These are phyloP conservation scores for Prionace glauca DNA, from an alignment of 2,797 vertebrate genomes.

Conservation along the genomic window DNA sequence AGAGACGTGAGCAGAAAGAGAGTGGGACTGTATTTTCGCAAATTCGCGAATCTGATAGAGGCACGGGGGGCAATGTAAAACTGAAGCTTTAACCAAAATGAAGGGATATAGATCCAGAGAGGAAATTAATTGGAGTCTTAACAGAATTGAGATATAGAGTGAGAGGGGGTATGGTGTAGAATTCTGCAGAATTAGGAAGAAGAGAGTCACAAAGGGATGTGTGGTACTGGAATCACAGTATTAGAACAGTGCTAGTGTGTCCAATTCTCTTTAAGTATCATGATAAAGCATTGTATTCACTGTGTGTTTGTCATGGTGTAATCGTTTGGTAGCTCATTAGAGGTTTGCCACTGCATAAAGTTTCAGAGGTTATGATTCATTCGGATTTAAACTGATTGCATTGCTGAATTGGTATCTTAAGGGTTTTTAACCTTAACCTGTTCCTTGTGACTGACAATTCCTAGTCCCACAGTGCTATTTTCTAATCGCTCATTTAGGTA, in stretches of 20 bases:
- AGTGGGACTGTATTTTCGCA: background rate
- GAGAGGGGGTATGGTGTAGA: background rate
- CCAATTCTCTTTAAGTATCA: background rate
- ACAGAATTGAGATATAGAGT: background rate
- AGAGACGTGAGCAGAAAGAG: background rate
- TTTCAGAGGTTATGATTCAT: background rate
- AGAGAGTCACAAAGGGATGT: background rate
- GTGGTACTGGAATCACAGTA: background rate
- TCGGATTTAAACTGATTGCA: background rate
- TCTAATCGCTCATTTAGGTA: background rate
- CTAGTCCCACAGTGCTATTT: background rate
- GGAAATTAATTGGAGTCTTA: background rate
- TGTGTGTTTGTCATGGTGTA: background rate
- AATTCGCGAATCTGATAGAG: background rate
- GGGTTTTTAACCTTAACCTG: background rate
- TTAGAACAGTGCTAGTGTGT: background rate
- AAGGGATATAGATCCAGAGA: background rate
- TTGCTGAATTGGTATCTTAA: background rate
- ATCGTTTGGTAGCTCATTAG: background rate
- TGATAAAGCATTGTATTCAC: background rate
- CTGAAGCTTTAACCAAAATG: background rate
- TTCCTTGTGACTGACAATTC: background rate
- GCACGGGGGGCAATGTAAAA: background rate
- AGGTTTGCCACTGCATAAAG: background rate
- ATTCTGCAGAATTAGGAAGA: background rate